Conservation (phyloP, 2,113 vertebrate species). For the Catharus minimus region DNA sequence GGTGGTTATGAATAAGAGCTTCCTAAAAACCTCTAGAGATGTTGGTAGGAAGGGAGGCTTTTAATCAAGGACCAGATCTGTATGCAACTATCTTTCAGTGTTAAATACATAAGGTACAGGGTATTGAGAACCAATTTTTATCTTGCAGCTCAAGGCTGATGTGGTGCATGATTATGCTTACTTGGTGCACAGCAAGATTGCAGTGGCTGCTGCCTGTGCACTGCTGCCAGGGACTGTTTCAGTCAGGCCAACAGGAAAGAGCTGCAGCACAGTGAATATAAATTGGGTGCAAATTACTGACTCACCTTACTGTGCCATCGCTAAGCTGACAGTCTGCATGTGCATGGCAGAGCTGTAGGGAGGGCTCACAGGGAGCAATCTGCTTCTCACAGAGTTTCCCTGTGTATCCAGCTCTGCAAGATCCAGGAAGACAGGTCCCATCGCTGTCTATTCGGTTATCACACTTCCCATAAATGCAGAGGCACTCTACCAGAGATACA, state of each 20-base stretch:
- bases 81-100: not conserved
- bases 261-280: not conserved
- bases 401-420: constrained; percentile 74
- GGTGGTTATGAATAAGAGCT: not conserved
- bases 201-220: not conserved
- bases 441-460: constrained; percentile 79
- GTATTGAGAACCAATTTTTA: not conserved
- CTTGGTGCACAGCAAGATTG: not conserved
- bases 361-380: constrained; percentile 72
- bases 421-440: constrained; percentile 79
- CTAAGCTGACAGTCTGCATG: constrained; percentile 84
- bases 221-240: not conserved
- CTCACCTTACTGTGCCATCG: constrained; percentile 74
- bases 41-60: not conserved
- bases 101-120: not conserved
- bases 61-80: not conserved
- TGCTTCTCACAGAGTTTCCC: constrained; percentile 82
- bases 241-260: not conserved
- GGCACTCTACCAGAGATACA: constrained; percentile 76
- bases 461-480: constrained; percentile 82
- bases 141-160: not conserved
- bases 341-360: constrained; percentile 79
- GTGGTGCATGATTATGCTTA: not conserved
- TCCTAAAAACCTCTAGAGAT: not conserved
- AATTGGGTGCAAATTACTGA: not conserved